Base-by-base conservation (phyloP, 2,113 vertebrate genomes). In the Oncorhynchus clarkii region DNA sequence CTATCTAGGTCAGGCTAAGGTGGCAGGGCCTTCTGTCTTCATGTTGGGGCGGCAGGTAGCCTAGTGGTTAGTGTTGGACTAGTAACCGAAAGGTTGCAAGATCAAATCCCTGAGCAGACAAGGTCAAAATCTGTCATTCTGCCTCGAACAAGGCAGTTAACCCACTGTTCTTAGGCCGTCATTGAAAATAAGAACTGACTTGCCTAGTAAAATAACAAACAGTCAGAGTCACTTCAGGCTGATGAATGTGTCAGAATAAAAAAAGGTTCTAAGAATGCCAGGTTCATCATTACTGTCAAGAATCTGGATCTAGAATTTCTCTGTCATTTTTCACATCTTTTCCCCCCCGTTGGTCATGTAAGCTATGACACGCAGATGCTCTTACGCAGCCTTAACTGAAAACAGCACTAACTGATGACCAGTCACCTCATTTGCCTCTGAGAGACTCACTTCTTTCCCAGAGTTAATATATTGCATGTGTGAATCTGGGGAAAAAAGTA, bases 191-290 rank as follows among this genome's bases (percentile, higher is more conserved):
- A 6, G 31, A 6, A 34, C 31, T 34, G 31, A 34, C 31, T 34
- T 2, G 87, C 90, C 82, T 79, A 79, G 89, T 87, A 88, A 83
- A 81, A 84, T 75, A 87, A 34, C 85, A 91, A 90, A 89, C 89
- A 86, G 75, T 75, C 49, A 48, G 29, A 80, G 77, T 75, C 31
- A 83, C 34, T 16, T 82, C 80, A 78, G 70, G 66, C 22, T 60
- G 9, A 7, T 66, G 22, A 20, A 59, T 82, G 31, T 8, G 70
- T 72, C 69, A 20, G 57, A 76, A 65, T 74, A 3, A 70, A 67
- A 79, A 59, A 22, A 54, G 22, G n/a, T 1, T 65, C 1, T n/a
- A 51, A 75, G 65, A 78, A 60, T 69, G 13, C 2, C 18, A 69
- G 0, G 70, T 74, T 27, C 34, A 67, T 70, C 0, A n/a, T 24